A percentile compares a stretch with the other conserved stretches of the same genome.
These are phyloP conservation scores for Bhutanitis thaidina DNA, from an alignment of 2,888 invertebrate genomes.

Conservation along the genomic window DNA sequence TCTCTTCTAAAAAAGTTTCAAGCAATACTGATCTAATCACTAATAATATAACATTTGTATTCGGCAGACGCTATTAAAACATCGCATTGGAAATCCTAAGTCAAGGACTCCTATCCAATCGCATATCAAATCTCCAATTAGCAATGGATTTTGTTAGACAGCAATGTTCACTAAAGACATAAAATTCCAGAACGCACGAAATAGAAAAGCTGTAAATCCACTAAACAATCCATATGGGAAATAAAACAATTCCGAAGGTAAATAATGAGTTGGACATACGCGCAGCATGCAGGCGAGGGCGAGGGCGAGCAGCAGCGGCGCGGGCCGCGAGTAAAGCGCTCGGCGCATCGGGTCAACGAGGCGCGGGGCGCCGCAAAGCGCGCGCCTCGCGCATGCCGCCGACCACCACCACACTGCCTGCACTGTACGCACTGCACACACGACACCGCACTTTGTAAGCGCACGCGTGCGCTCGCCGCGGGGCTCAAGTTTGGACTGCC, in stretches of 20 bases:
- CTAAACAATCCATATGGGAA: no score
- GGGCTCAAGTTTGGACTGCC: slow-evolving; percentile 48
- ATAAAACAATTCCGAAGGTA: not conserved
- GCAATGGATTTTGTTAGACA: no score
- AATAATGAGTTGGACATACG: slow-evolving; percentile 44
- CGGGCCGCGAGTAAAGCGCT: slow-evolving; percentile 61
- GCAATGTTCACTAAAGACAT: no score
- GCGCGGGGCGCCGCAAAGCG: slow-evolving; percentile 47
- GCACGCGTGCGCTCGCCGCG: slow-evolving; percentile 37
- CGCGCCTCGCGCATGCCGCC: slow-evolving; percentile 48
- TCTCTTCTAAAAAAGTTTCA: no score
- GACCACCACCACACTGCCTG: slow-evolving; percentile 26
- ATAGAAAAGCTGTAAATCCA: no score
- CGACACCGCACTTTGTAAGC: slow-evolving; percentile 13
- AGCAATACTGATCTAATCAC: no score
- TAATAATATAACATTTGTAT: no score
- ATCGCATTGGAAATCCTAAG: no score
- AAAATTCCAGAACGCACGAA: no score
- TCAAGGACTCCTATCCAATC: no score
- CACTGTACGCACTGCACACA: slow-evolving; percentile 25
- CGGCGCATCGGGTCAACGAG: slow-evolving; percentile 55
- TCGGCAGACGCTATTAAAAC: no score
- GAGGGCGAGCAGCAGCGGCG: slow-evolving; percentile 62
- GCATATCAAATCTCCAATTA: no score
- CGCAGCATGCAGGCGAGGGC: slow-evolving; percentile 66